phyloP scores from a whole-genome alignment of 2,797 vertebrate genomes.

The Margarornis squamiger region DNA sequence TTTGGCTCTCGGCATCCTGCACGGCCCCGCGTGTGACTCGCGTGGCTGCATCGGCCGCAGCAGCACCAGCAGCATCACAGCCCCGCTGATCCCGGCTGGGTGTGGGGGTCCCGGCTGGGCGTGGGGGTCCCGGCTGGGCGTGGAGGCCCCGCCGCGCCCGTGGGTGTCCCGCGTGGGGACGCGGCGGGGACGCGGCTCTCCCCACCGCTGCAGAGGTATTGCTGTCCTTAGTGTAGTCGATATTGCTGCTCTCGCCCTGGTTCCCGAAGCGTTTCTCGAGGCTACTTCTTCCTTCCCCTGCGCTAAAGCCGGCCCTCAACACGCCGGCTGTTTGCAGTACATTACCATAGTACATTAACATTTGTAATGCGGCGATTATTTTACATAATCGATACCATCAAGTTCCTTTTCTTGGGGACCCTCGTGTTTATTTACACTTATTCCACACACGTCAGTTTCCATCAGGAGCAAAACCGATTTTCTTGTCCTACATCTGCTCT shows the following conservation, averaged over 20 bases:
- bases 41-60: background rate
- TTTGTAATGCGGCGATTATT: slow-evolving; percentile 75
- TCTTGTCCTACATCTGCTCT: slow-evolving; percentile 72
- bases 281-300: background rate
- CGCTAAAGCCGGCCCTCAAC: background rate
- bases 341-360: slow-evolving; percentile 75
- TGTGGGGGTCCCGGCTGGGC: background rate
- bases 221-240: fast-evolving
- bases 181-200: fast-evolving
- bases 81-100: too few species aligned
- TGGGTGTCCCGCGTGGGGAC: background rate
- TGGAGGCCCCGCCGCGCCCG: background rate
- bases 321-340: slow-evolving; percentile 51
- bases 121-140: background rate
- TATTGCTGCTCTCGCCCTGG: background rate
- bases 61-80: background rate
- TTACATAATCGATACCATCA: slow-evolving; percentile 80
- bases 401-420: slow-evolving; percentile 74
- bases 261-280: background rate
- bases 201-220: fast-evolving
- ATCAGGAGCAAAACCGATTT: slow-evolving; percentile 78
- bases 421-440: slow-evolving; percentile 79
- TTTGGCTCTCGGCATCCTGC: background rate
- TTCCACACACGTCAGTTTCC: slow-evolving; percentile 73
- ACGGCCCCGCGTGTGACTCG: background rate